Percentiles rank a stretch among this genome's conserved stretches.
phyloP scores from a whole-genome alignment of 1,140 invertebrate species.

The Hypothenemus hampei region DNA sequence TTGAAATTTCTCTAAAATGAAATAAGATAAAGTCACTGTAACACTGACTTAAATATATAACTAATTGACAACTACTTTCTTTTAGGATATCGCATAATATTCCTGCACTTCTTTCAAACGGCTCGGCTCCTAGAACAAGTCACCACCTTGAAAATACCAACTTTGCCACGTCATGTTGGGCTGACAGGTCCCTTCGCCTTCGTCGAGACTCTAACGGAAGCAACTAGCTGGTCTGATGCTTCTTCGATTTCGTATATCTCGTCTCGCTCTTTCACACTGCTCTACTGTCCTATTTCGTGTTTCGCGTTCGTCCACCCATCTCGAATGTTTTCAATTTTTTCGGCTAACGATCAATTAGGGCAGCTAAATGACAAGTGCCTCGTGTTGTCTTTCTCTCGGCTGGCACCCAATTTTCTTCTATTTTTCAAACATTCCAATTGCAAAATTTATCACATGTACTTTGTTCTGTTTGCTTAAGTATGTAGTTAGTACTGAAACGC shows the following conservation, averaged over 20 bases:
- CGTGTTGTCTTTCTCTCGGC: too few relatives aligned
- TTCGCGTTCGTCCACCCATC: neutral
- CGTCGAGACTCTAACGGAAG: conserved; percentile 32
- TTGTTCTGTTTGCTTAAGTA: too few relatives aligned
- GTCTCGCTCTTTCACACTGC: conserved; percentile 41
- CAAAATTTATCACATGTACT: too few relatives aligned
- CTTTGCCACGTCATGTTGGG: conserved; percentile 29
- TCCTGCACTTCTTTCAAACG: conserved; percentile 17
- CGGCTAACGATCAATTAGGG: too few relatives aligned
- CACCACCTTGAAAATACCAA: conserved; percentile 31
- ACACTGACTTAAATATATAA: neutral
- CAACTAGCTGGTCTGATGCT: conserved; percentile 46
- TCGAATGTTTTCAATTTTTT: neutral
- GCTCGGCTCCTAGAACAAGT: conserved; percentile 39
- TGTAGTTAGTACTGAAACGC: too few relatives aligned
- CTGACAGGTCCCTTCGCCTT: conserved; percentile 43
- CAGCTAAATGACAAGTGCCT: too few relatives aligned
- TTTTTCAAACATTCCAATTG: neutral
- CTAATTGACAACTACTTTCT: conserved; percentile 7
- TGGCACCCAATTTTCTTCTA: neutral
- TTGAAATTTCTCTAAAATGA: neutral
- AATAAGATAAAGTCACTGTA: neutral
- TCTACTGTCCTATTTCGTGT: conserved; percentile 22
- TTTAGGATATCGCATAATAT: conserved; percentile 31
- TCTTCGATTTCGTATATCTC: conserved; percentile 33